A percentile compares a stretch with the other conserved stretches of the same genome.
Evolutionary conservation across 2,888 invertebrate genomes (phyloP).

Genomic region (Hydroisotoma schaefferi): DNA sequence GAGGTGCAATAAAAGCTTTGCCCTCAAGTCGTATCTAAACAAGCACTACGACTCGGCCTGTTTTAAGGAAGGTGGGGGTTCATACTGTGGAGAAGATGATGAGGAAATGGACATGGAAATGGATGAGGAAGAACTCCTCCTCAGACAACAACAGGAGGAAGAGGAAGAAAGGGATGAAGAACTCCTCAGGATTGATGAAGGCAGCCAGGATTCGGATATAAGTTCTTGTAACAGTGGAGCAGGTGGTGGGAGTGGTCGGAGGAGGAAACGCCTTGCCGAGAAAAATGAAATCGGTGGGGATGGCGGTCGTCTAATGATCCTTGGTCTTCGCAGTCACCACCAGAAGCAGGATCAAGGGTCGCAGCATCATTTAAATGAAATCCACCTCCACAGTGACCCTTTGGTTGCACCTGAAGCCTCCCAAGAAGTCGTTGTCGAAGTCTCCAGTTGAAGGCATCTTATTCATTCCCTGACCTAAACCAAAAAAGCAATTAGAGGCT

Average conservation of each 20-base stretch:
- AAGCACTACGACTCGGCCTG: conserved; percentile 93
- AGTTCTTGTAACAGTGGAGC: background rate
- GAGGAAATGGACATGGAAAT: too few species aligned
- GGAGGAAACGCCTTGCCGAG: too few species aligned
- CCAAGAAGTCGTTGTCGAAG: conserved; percentile 45
- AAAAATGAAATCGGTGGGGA: background rate
- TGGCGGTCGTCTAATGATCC: background rate
- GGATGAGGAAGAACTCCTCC: conserved; percentile 49
- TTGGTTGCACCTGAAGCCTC: conserved; percentile 38
- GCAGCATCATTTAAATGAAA: background rate
- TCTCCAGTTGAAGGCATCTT: conserved; percentile 33
- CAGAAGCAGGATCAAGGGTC: conserved; percentile 3
- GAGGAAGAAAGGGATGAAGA: conserved; percentile 1
- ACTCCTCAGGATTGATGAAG: background rate
- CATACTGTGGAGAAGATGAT: background rate
- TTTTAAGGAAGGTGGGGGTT: conserved; percentile 57
- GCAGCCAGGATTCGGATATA: background rate
- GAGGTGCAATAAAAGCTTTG: conserved; percentile 85
- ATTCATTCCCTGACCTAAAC: too few species aligned
- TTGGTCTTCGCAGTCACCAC: conserved; percentile 6
- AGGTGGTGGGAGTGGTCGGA: background rate
- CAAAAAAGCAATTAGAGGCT: too few species aligned
- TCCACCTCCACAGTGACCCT: conserved; percentile 13
- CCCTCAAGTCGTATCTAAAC: conserved; percentile 90
- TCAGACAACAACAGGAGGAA: background rate